Percentiles rank a stretch among this genome's conserved stretches.
phyloP scores from a whole-genome alignment of 2,888 invertebrate species.

The Ophion ventricosus region DNA sequence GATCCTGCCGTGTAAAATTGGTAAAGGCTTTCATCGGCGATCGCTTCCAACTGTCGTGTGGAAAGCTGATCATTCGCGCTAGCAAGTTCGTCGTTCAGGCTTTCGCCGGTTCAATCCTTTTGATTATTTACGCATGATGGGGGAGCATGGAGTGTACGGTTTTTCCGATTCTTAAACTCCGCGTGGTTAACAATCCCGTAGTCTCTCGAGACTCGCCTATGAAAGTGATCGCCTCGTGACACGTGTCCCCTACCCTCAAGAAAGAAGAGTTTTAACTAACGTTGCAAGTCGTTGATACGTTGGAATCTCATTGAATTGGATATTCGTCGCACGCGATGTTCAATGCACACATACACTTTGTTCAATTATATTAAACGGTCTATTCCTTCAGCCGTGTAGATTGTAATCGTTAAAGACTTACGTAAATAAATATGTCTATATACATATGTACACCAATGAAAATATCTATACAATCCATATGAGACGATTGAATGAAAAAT shows the following conservation, averaged over 20 bases:
- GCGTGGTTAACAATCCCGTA: background rate
- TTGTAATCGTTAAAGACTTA: background rate
- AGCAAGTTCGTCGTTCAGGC: background rate
- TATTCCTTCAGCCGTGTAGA: constrained; percentile 34
- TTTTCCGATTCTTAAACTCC: constrained; percentile 14
- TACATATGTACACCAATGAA: constrained; percentile 17
- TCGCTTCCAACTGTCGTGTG: no score
- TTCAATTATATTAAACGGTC: constrained; percentile 49
- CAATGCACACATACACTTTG: constrained; percentile 22
- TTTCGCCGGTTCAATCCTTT: background rate
- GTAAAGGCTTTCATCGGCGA: background rate
- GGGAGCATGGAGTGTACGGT: constrained; percentile 15
- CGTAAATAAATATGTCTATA: background rate
- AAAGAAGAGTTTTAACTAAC: background rate
- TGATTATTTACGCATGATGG: background rate
- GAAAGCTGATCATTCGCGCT: no score
- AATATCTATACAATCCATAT: constrained; percentile 15
- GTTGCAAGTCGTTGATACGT: background rate
- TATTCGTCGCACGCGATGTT: constrained; percentile 18
- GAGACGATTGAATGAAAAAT: constrained; percentile 32
- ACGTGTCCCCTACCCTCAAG: constrained; percentile 17
- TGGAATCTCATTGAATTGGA: background rate
- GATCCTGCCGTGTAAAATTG: background rate
- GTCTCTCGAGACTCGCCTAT: background rate
- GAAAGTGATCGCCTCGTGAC: constrained; percentile 14